These are phyloP conservation scores for Mus minutoides DNA, from an alignment of 2,797 vertebrate species.

Conservation along the genomic window DNA sequence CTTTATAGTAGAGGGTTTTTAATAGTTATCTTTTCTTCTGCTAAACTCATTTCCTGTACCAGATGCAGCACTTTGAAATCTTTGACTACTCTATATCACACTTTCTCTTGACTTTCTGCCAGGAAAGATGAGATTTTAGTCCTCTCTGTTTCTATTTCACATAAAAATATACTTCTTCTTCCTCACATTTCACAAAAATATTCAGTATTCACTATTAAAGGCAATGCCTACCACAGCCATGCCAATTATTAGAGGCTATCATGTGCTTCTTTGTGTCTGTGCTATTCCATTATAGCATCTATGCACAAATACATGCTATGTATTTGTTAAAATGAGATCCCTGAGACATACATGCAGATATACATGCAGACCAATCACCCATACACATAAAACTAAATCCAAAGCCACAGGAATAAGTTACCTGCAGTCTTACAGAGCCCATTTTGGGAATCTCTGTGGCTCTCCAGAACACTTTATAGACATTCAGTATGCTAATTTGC, in stretches of 20 bases:
- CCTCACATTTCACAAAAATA: not conserved
- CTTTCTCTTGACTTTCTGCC: not conserved
- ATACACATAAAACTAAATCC: not conserved
- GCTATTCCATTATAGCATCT: not conserved
- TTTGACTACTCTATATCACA: not conserved
- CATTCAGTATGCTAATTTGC: not conserved
- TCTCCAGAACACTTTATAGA: not conserved
- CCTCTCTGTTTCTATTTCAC: not conserved
- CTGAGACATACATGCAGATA: not conserved
- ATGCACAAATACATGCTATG: not conserved
- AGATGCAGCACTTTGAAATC: not conserved
- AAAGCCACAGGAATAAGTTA: not conserved
- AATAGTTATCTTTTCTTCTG: not conserved
- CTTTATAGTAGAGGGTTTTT: not conserved
- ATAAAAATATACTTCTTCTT: not conserved
- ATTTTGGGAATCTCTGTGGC: not conserved
- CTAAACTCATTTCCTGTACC: not conserved
- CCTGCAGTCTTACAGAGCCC: not conserved
- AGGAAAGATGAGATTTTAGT: conserved; percentile 2
- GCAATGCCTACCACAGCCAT: not conserved
- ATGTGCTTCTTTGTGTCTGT: not conserved
- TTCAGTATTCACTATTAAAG: not conserved
- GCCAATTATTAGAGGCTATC: not conserved
- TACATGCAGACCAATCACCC: not conserved
- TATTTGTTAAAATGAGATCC: not conserved